These are phyloP conservation scores for Agrotis segetum DNA, from an alignment of 2,888 invertebrate species.

Conservation along the genomic window DNA sequence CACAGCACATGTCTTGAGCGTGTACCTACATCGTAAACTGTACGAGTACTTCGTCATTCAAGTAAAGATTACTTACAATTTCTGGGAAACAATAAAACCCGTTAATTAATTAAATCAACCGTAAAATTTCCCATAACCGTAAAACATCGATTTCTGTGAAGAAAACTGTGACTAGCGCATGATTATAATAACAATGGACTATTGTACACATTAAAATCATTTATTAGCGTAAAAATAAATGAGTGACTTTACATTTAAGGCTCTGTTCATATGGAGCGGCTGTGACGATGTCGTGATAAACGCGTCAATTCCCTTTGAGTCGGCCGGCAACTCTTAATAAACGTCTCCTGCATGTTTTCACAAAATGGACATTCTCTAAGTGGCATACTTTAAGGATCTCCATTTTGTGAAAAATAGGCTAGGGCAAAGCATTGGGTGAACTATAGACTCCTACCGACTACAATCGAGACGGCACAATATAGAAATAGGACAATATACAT, in stretches of 20 bases:
- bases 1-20: neutral
- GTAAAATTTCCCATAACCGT: slow-evolving; percentile 19
- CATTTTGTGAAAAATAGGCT: too few relatives aligned
- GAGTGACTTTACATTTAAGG: slow-evolving; percentile 10
- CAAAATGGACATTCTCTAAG: too few relatives aligned
- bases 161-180: slow-evolving; percentile 22
- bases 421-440: too few relatives aligned
- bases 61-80: neutral
- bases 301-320: neutral
- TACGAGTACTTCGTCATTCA: neutral
- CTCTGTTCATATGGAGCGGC: neutral
- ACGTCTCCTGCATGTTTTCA: too few relatives aligned
- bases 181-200: slow-evolving; percentile 25
- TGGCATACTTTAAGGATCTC: too few relatives aligned
- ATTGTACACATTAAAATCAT: slow-evolving; percentile 1
- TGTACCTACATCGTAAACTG: neutral
- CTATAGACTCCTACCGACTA: too few relatives aligned
- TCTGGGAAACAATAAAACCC: neutral
- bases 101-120: neutral
- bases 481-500: too few relatives aligned
- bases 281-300: neutral
- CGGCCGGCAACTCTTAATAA: too few relatives aligned
- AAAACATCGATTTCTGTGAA: slow-evolving; percentile 36
- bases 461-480: too few relatives aligned
- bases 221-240: slow-evolving; percentile 22